Base-by-base conservation (phyloP, 92 coral and sea anemone species). In the Porites evermanni region DNA sequence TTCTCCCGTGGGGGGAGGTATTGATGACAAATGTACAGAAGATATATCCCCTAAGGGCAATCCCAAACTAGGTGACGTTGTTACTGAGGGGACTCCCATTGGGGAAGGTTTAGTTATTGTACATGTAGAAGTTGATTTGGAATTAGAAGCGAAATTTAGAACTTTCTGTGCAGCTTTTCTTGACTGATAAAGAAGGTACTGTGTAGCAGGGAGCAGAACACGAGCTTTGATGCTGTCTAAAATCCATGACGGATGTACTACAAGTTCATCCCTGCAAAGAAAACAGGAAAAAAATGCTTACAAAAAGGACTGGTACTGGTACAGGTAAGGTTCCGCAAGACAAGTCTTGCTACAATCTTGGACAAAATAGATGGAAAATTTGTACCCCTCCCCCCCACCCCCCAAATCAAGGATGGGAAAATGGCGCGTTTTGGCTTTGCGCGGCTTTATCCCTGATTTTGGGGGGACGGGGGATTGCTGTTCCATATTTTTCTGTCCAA, bases 211-310 rank as follows among this genome's bases (percentile, higher is more conserved):
- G 44, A 96, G 91, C 29, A 93, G 87, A 65, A 60, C 88, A 21
- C 86, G 89, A 44, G 82, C 90, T 78, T 90, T 90, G 58, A 95
- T 91, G 84, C 99, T 93, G 90, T 97, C 98, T 13, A 94, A 86
- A 38, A 97, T 95, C 99, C 99, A 97, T 24, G 94, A 89, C 16
- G 99, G 99, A 60, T 90, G 99, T 12, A 95, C 99, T 58, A 97
- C 95, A 70, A 95, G 93, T 74, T 97, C 95, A 78, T 86, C 94
- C 77, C 98, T 95, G 16, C 14, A 83, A 67, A 75, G 59, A 18
- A 75, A 53, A 18, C 21, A 54, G n/a, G 0, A 67, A 11, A 65
- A 79, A 7, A 64, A 2, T 56, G 1, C 12, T 4, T 38, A 38
- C 47, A 38, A 4, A 38, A 38, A 38, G 6, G 47, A 38, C 47